These are phyloP conservation scores for Labia minor DNA, from an alignment of 2,888 invertebrate species.

Conservation along the genomic window DNA sequence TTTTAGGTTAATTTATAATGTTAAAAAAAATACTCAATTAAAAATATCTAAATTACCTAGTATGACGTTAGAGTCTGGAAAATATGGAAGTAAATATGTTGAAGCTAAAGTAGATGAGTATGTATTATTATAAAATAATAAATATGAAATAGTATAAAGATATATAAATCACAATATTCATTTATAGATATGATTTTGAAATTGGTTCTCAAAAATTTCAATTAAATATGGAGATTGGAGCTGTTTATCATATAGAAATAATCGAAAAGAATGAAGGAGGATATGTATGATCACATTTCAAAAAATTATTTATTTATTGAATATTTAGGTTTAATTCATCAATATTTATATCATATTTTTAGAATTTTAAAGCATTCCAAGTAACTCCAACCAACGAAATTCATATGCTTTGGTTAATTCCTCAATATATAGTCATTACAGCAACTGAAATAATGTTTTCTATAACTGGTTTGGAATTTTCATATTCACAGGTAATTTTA, in stretches of 20 bases:
- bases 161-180: too few species aligned
- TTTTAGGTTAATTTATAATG: constrained; percentile 23
- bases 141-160: too few species aligned
- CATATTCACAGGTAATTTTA: constrained; percentile 62
- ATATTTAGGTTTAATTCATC: too few species aligned
- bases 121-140: too few species aligned
- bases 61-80: constrained; percentile 14
- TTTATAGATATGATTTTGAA: too few species aligned
- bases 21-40: background rate
- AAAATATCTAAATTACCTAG: background rate
- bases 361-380: constrained; percentile 33
- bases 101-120: too few species aligned
- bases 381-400: constrained; percentile 61
- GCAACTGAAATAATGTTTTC: constrained; percentile 93
- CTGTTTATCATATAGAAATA: background rate
- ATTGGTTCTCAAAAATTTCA: too few species aligned
- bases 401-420: constrained; percentile 75
- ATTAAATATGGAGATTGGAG: background rate
- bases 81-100: background rate
- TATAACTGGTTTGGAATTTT: constrained; percentile 89
- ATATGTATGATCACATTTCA: background rate
- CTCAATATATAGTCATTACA: constrained; percentile 87
- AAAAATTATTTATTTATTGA: background rate
- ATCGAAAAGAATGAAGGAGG: background rate
- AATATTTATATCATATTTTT: constrained; percentile 28